phyloP scores from a whole-genome alignment of 1,140 invertebrate genomes.

The Coelopa frigida region DNA sequence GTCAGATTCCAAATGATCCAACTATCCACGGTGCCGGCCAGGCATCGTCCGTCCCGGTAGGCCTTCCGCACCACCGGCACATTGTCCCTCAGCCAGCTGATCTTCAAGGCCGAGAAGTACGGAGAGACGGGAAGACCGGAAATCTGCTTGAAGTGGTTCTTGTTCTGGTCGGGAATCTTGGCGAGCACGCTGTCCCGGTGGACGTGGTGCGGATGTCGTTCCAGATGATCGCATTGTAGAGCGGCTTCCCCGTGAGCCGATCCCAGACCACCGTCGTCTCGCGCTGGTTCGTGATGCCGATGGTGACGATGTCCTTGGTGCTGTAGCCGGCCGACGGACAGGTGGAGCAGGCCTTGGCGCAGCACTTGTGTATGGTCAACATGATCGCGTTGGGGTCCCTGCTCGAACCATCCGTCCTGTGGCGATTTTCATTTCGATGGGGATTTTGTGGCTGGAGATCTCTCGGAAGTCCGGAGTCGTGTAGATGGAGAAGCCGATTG shows the following conservation, averaged over 20 bases:
- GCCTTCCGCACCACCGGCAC: constrained; percentile 65
- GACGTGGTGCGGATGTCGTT: constrained; percentile 60
- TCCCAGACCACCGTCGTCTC: constrained; percentile 94
- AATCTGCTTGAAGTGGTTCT: constrained; percentile 37
- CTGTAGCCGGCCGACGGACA: background rate
- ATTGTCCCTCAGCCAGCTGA: constrained; percentile 90
- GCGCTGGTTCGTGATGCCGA: constrained; percentile 84
- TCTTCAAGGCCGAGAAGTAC: constrained; percentile 88
- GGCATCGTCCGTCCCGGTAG: constrained; percentile 59
- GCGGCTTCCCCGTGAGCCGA: constrained; percentile 72
- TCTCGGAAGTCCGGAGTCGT: constrained; percentile 75
- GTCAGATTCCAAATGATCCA: constrained; percentile 82
- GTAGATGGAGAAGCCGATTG: constrained; percentile 86
- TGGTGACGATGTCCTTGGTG: constrained; percentile 54
- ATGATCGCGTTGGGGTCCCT: constrained; percentile 1
- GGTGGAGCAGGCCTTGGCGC: background rate
- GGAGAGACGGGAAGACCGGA: constrained; percentile 58
- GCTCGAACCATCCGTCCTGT: constrained; percentile 3
- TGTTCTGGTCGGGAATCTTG: constrained; percentile 44
- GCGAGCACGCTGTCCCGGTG: constrained; percentile 68
- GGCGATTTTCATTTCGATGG: constrained; percentile 63
- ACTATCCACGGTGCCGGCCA: constrained; percentile 93
- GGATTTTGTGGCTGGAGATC: constrained; percentile 75
- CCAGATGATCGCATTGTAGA: constrained; percentile 78
- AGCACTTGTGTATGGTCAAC: background rate